Base-by-base conservation (phyloP, 2,113 vertebrate genomes). In the Gymnogyps californianus region DNA sequence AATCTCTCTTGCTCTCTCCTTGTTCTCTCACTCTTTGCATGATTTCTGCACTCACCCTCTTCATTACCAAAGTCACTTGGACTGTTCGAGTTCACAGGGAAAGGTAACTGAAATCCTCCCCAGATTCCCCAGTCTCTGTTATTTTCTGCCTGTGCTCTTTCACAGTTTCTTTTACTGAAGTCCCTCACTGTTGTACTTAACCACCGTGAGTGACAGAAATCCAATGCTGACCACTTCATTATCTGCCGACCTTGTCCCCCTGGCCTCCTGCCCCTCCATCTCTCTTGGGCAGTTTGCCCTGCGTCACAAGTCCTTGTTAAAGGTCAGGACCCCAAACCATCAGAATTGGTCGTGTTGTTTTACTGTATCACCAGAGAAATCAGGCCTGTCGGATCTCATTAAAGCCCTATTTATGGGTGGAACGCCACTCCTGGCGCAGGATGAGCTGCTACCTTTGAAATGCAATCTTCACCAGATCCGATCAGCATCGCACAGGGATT, bases 221-320 rank as follows among this genome's bases (percentile, higher is more conserved):
- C 98, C 99, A 98, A 99, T 99, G 99, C 98, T 98, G 98, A 98
- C 98, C 98, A 99, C 99, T 99, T 99, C 98, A 99, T 99, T 99
- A 99, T 98, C 96, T 95, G 86, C 97, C 97, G 98, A 98, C 98
- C 97, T 98, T 94, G 98, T 98, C 97, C 98, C 98, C 98, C 97
- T 98, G 98, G 98, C 97, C 98, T 98, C 96, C 98, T 98, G 98
- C 96, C 98, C 96, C 75, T 72, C 96, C 97, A 96, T 98, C 97
- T 98, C 97, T 98, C 94, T 95, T 96, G 98, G 98, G 98, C 98
- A 98, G 97, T 96, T 97, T 98, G 98, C 98, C 98, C 98, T 98
- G 92, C 92, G 98, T 98, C 97, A 94, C 94, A 80, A 94, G 94
- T 97, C 98, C 98, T 98, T 98, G 98, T 97, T 98, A 98, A 98